Evolutionary conservation across 2,113 vertebrate genomes (phyloP).

Genomic region (Ceratotherium simum): DNA sequence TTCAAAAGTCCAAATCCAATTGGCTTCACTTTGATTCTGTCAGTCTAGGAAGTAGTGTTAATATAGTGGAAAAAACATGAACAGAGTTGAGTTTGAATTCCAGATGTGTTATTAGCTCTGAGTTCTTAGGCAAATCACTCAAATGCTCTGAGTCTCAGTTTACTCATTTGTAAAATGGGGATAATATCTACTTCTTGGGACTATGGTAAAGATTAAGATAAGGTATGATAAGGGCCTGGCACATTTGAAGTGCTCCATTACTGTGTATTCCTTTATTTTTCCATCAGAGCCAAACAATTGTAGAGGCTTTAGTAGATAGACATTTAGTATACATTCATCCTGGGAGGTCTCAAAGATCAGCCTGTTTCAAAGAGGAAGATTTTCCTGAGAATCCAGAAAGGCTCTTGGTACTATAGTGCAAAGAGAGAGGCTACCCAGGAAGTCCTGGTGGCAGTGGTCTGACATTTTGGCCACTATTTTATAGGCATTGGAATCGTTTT

Average conservation of each 20-base stretch:
- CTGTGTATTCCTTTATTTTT: not conserved
- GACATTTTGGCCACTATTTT: not conserved
- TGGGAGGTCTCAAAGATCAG: not conserved
- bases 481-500: not conserved
- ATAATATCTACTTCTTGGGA: not conserved
- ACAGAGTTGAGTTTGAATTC: conserved; percentile 28
- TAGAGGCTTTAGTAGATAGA: not conserved
- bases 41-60: not conserved
- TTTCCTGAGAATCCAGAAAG: not conserved
- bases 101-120: not conserved
- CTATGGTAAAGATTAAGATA: conserved; percentile 25
- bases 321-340: not conserved
- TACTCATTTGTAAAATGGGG: not conserved
- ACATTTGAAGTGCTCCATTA: not conserved
- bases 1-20: not conserved
- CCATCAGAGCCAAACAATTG: not conserved
- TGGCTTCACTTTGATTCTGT: conserved; percentile 4
- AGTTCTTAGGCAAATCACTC: not conserved
- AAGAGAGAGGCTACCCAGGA: not conserved
- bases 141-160: not conserved
- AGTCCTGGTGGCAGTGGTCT: not conserved
- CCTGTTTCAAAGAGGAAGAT: not conserved
- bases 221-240: not conserved
- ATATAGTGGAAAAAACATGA: not conserved
- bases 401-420: not conserved